Conservation (phyloP, 1,140 invertebrate genomes). For the Drosophila littoralis region DNA sequence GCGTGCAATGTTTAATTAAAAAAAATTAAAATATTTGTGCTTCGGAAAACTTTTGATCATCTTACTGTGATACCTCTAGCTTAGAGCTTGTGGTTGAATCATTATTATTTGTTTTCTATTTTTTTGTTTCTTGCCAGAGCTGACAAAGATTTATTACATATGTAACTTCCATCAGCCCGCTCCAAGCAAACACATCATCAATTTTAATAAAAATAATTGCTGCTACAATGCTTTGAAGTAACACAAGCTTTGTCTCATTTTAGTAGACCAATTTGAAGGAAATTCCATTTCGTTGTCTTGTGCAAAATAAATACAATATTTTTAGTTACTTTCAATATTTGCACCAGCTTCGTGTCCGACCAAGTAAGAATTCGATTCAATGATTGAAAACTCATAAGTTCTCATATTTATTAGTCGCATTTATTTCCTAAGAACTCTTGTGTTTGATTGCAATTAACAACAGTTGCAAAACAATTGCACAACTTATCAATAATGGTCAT, state of each 20-base stretch:
- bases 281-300: neutral
- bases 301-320: neutral
- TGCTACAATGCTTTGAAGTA: constrained; percentile 2
- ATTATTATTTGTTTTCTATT: neutral
- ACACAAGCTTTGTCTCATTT: neutral
- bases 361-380: too few relatives aligned
- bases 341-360: too few relatives aligned
- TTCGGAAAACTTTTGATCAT: neutral
- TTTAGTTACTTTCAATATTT: neutral
- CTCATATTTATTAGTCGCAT: neutral
- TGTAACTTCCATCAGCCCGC: neutral
- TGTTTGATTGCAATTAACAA: constrained; percentile 48
- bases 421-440: constrained; percentile 26
- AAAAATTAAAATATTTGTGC: neutral
- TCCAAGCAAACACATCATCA: constrained; percentile 1
- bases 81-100: neutral
- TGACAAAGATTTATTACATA: constrained; percentile 8
- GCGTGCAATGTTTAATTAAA: neutral
- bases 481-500: constrained; percentile 71
- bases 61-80: neutral
- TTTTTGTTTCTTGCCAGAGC: neutral
- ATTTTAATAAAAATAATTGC: constrained; percentile 18
- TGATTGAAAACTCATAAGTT: neutral
- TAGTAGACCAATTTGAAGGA: neutral
- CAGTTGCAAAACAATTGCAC: constrained; percentile 56